Evolutionary conservation across 2,888 invertebrate genomes (phyloP), one percentile per base, ranked within the genome.

Genomic region (Agrenia bidenticulata): DNA sequence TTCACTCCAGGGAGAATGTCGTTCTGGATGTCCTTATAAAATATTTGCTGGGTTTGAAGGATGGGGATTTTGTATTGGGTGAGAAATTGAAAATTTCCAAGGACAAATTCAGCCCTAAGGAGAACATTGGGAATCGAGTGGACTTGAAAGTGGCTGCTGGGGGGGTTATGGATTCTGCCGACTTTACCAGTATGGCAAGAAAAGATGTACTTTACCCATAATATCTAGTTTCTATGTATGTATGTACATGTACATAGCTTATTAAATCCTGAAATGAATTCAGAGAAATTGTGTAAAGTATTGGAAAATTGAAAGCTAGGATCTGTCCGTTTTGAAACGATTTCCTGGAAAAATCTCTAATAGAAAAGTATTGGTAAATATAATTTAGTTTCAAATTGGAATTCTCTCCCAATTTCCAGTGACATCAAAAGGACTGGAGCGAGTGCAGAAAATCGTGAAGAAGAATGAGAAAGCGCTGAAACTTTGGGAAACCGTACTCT

Each of bases 21-120:
- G 64, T 64, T 24, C 60, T 71, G 55, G 57, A 66, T 45, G 55
- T 58, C 19, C 41, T 71, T 4, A 45, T 71, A 4, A 39, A 58
- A 13, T 68, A 62, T 37, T 64, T 71, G 24, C 59, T 54, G 15
- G 27, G 42, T 17, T 11, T 53, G 7, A 45, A 56, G 50, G 51
- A 66, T 2, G 49, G 23, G 15, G 23, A 9, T 57, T 15, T 24
- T 56, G 27, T 27, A 53, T 15, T 39, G 41, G 11, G 21, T 59
- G 32, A 64, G 42, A 59, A 64, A 53, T 45, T 57, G 41, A 41
- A n/a, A 23, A 2, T 57, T 19, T 58, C 63, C 11, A 27, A 37
- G 19, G 58, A 58, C 11, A 63, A 63, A 50, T 57, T 63, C 49
- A 45, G 32, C 32, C 32, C 32, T 7, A 4, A 11, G 32, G 32